phyloP scores from a whole-genome alignment of 2,888 invertebrate species.

The Agrenia bidenticulata region DNA sequence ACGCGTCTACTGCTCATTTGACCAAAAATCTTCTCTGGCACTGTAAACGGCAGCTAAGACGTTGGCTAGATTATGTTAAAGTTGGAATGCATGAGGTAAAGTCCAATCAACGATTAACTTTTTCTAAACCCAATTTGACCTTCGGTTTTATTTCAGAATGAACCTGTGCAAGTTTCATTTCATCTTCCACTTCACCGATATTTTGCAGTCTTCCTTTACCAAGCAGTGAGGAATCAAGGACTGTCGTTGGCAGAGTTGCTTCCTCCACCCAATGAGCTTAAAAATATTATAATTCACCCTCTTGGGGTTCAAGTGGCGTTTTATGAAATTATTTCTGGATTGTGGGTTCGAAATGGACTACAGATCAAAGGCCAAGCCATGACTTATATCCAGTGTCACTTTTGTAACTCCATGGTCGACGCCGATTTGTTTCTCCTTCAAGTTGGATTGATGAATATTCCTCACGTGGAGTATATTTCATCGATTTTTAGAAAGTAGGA shows the following conservation, averaged over 20 bases:
- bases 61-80: constrained; percentile 82
- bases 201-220: constrained; percentile 81
- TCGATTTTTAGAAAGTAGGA: constrained; percentile 83
- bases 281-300: constrained; percentile 85
- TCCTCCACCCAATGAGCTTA: constrained; percentile 75
- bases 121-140: background rate
- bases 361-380: constrained; percentile 99
- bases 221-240: constrained; percentile 74
- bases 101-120: no score
- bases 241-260: constrained; percentile 74
- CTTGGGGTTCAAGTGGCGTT: constrained; percentile 74
- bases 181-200: constrained; percentile 96
- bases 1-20: constrained; percentile 68
- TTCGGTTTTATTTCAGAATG: constrained; percentile 63
- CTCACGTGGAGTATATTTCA: constrained; percentile 79
- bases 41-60: constrained; percentile 75
- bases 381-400: constrained; percentile 98
- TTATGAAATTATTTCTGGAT: constrained; percentile 88
- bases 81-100: constrained; percentile 19
- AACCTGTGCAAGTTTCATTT: constrained; percentile 86
- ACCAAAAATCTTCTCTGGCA: constrained; percentile 74
- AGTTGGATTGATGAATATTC: constrained; percentile 67
- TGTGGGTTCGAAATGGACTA: constrained; percentile 95
- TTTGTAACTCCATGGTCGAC: constrained; percentile 98
- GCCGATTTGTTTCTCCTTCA: constrained; percentile 94